These are phyloP conservation scores for Drosophila nigritarsus DNA, from an alignment of 2,888 invertebrate species.

Conservation along the genomic window DNA sequence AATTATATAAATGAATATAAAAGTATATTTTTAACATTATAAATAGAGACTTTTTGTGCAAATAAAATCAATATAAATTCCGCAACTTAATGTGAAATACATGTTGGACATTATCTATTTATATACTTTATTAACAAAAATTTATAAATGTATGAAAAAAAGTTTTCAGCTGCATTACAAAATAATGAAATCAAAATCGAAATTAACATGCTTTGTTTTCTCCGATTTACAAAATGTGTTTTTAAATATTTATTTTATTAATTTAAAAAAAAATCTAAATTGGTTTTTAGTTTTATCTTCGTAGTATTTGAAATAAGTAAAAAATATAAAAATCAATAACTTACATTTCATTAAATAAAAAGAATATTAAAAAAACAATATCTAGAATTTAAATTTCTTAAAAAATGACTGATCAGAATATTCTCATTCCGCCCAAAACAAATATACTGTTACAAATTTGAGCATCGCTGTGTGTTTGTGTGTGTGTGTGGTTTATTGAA, in stretches of 20 bases:
- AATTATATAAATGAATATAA: not conserved
- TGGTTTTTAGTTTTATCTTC: not conserved
- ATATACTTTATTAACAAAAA: not conserved
- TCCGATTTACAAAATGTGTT: not conserved
- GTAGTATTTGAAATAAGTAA: not conserved
- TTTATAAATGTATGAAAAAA: not conserved
- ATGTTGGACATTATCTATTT: not conserved
- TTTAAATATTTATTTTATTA: not conserved
- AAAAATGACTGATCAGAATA: not conserved
- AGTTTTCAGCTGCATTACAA: not conserved
- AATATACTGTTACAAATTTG: not conserved
- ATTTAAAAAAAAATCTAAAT: not conserved
- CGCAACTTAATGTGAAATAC: not conserved
- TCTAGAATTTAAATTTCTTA: not conserved
- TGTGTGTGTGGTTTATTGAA: conserved; percentile 6
- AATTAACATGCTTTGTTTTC: not conserved
- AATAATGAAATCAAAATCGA: not conserved
- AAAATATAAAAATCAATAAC: too few relatives aligned
- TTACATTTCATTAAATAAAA: not conserved
- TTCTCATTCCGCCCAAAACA: not conserved
- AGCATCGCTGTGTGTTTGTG: not conserved
- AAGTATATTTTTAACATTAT: not conserved
- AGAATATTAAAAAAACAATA: not conserved
- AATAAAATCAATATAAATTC: not conserved
- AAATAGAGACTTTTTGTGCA: not conserved